Percentiles rank a stretch among this genome's conserved stretches.
Evolutionary conservation across 1,140 invertebrate genomes (phyloP).

Genomic region (Eurosta solidaginis): DNA sequence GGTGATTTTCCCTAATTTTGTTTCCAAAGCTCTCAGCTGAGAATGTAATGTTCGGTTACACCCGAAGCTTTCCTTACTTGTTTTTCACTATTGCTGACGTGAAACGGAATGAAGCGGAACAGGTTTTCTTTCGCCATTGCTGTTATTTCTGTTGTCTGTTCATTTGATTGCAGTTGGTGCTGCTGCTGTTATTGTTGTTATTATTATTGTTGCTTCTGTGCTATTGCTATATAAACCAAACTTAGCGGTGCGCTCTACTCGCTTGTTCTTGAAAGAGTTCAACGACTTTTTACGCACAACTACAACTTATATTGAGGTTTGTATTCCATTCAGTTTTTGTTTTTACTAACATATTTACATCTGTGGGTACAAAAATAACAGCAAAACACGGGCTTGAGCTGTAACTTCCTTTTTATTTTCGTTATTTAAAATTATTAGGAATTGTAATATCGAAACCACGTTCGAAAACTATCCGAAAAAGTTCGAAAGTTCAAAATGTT

Average conservation of each 20-base stretch:
- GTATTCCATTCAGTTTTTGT: not conserved
- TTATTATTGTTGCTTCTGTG: not conserved
- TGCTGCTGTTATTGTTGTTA: not conserved
- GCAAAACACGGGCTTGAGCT: too few species aligned
- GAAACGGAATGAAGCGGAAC: slow-evolving; percentile 24
- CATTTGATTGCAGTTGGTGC: too few species aligned
- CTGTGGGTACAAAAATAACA: not conserved
- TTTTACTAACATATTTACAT: not conserved
- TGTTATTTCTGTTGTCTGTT: not conserved
- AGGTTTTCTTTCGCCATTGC: slow-evolving; percentile 23
- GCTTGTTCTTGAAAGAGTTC: slow-evolving; percentile 27
- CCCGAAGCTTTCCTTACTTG: too few species aligned
- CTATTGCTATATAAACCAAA: not conserved
- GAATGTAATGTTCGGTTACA: too few species aligned
- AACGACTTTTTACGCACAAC: slow-evolving; percentile 1
- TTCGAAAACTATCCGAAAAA: too few species aligned
- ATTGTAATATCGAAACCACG: too few species aligned
- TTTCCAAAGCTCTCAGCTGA: too few species aligned
- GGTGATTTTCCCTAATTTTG: too few species aligned
- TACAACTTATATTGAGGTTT: not conserved
- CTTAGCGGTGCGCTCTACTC: not conserved
- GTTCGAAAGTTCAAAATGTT: too few species aligned
- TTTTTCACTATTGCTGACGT: slow-evolving; percentile 2
- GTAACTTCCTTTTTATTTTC: too few species aligned
- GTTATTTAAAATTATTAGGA: too few species aligned